Evolutionary conservation across 2,797 vertebrate species (phyloP), one percentile per base, ranked within the genome.

Genomic region (Sebastiscus tertius): DNA sequence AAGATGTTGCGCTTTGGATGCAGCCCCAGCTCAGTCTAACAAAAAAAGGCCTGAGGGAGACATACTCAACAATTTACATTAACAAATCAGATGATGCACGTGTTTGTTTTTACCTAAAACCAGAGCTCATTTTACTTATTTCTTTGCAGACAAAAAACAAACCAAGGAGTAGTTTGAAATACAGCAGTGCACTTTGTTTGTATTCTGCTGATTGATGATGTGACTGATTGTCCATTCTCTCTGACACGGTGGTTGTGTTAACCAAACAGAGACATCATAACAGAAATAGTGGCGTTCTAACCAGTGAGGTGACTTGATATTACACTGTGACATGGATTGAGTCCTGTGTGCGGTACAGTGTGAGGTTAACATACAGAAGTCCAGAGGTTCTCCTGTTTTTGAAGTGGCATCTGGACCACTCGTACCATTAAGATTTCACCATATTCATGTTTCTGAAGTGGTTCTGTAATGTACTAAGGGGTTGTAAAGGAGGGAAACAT

Each of bases 181-280:
- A 20, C 9, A 65, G 71, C 75, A 65, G 39, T 64, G 60, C 59
- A 58, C 55, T 73, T 27, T 27, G 71, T 73, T 71, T 52, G 64
- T 64, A 20, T 72, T 66, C 75, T 75, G 73, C 72, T 49, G 54
- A 67, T 65, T 49, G 54, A 67, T 65, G 52, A 63, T 34, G 82
- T 8, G 11, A 66, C 54, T 60, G 86, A 92, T 90, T 91, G 87
- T 90, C 85, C 14, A 5, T 71, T 64, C 59, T 80, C 33, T 66
- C 64, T 24, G 20, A 16, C 54, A 6, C 2, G 49, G 49, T 10
- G 26, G 3, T 24, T 24, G 22, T 14, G 20, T 55, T 67, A 67
- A 70, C 29, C 22, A 63, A 72, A 42, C 10, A 64, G 72, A 31
- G 58, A 26, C 6, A 12, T 18, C 3, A 33, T 46, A 82, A 29